Percentiles rank a stretch among this genome's conserved stretches.
These are phyloP conservation scores for Scyliorhinus canicula DNA, from an alignment of 2,797 vertebrate species.

Conservation along the genomic window DNA sequence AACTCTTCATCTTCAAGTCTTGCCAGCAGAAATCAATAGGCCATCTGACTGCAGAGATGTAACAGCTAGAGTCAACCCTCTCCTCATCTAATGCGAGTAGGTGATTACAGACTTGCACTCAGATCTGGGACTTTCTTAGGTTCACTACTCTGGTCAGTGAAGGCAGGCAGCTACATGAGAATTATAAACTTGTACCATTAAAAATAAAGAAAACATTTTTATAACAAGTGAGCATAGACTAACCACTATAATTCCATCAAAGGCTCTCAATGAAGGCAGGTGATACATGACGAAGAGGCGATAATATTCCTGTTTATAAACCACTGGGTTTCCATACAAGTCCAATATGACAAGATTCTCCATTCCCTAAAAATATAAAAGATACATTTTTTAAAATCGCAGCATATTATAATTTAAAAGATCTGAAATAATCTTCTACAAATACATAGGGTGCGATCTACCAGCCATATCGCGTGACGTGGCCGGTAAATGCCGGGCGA, in stretches of 20 bases:
- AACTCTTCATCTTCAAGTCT: not conserved
- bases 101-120: not conserved
- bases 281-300: slow-evolving; percentile 75
- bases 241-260: slow-evolving; percentile 74
- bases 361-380: slow-evolving; percentile 55
- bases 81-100: not conserved
- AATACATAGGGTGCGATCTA: not conserved
- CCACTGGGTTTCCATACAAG: slow-evolving; percentile 68
- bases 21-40: not conserved
- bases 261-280: slow-evolving; percentile 70
- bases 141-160: not conserved
- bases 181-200: not conserved
- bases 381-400: not conserved
- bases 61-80: not conserved
- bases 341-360: slow-evolving; percentile 74
- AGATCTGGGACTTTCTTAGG: not conserved
- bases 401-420: not conserved
- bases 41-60: not conserved
- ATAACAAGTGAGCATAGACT: slow-evolving; percentile 41
- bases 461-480: too few relatives aligned
- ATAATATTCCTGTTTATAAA: slow-evolving; percentile 73
- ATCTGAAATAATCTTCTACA: not conserved
- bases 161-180: not conserved
- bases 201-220: not conserved
- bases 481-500: too few relatives aligned